Conservation (phyloP, 2,113 vertebrate species). For the Myanophis thanlyinensis region DNA sequence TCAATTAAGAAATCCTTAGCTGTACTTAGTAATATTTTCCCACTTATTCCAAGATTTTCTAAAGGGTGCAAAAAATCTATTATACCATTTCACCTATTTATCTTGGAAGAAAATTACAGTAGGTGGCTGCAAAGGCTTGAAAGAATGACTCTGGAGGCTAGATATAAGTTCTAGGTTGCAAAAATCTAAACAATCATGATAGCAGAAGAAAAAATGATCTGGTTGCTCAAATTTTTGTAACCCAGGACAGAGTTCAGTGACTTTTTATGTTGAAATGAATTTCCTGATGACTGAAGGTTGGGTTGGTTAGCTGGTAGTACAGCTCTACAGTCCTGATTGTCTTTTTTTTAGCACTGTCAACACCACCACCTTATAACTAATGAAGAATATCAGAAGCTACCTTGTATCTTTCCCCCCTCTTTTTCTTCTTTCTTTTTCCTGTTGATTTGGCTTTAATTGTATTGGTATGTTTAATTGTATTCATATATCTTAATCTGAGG, state of each 20-base stretch:
- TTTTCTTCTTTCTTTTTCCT: not conserved
- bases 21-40: not conserved
- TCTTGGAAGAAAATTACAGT: not conserved
- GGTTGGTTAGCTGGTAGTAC: not conserved
- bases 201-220: not conserved
- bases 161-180: not conserved
- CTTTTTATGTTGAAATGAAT: not conserved
- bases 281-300: not conserved
- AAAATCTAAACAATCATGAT: not conserved
- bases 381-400: not conserved
- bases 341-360: not conserved
- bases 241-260: not conserved
- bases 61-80: not conserved
- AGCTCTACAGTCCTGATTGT: not conserved
- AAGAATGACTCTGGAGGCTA: not conserved
- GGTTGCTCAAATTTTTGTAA: not conserved
- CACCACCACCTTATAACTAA: not conserved
- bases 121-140: not conserved
- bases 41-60: not conserved
- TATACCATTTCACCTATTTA: not conserved
- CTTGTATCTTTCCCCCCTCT: not conserved
- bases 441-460: not conserved
- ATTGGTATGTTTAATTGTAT: not conserved
- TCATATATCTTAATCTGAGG: not conserved
- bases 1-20: not conserved